Base-by-base conservation (phyloP, 2,113 vertebrate species). In the Cryptomyrus ogoouensis region DNA sequence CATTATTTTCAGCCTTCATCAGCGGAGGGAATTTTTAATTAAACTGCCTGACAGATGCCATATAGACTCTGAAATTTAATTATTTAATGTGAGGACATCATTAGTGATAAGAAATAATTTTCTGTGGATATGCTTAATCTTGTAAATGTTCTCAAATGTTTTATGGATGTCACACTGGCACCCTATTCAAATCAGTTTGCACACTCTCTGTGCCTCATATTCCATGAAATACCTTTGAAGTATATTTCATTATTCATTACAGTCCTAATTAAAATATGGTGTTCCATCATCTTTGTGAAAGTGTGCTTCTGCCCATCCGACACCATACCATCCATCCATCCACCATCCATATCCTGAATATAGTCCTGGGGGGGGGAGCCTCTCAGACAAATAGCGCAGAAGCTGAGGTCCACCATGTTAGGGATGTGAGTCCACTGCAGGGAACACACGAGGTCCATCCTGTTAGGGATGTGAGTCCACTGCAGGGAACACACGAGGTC, bases 21-120 rank as follows among this genome's bases (percentile, higher is more conserved):
- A 88, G 35, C 17, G 5, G 62, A 77, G 44, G 46, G 50, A 35
- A 74, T 90, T 90, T 90, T 90, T 90, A 90, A 90, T 90, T 90
- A 90, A 90, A 90, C 46, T 46, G 85, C 89, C 89, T 90, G 89
- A 88, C 89, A 90, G 84, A 62, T 90, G 89, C 89, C 89, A 90
- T 88, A 90, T 83, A 88, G 46, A 49, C 89, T 74, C 47, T 21
- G 89, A 58, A 87, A 90, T 90, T 90, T 70, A 90, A 90, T 90
- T 88, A 88, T 90, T 89, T 90, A 88, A 88, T 87, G 89, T 44
- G 85, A 90, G 58, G 85, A 86, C 89, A 90, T 90, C 85, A 90
- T 90, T 88, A 90, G 89, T 90, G 31, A 90, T 87, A 77, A 90
- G 66, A 53, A 87, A 90, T 88, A 10, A 87, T 90, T 90, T 90